Evolutionary conservation across 2,888 invertebrate species (phyloP).

Genomic region (Watsonalla cultraria): DNA sequence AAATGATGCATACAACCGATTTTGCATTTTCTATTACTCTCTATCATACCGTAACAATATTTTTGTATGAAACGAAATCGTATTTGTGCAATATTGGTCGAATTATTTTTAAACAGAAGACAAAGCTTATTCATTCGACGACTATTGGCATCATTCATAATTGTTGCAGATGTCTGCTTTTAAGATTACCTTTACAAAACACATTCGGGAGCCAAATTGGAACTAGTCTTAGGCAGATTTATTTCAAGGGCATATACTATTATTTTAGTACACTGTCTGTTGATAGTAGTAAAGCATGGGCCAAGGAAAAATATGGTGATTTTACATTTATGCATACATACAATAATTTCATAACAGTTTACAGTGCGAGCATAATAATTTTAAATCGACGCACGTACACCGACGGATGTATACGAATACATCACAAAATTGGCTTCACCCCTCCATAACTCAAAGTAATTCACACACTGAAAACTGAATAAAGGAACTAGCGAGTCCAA

Average conservation of each 20-base stretch:
- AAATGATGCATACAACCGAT: not conserved
- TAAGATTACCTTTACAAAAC: constrained; percentile 10
- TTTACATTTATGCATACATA: too few species aligned
- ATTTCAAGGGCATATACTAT: not conserved
- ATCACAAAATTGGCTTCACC: constrained; percentile 46
- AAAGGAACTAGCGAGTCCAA: constrained; percentile 56
- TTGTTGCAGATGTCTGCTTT: constrained; percentile 34
- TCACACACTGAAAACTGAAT: constrained; percentile 52
- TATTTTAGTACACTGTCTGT: too few species aligned
- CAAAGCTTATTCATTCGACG: constrained; percentile 42
- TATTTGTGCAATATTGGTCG: too few species aligned
- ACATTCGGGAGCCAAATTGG: not conserved
- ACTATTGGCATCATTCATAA: constrained; percentile 48
- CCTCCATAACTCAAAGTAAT: constrained; percentile 58
- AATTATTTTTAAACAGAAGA: constrained; percentile 48
- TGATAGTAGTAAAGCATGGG: not conserved
- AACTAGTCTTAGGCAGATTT: not conserved
- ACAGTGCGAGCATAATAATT: constrained; percentile 46
- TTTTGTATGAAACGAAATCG: too few species aligned
- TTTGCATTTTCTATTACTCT: too few species aligned
- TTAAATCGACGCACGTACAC: constrained; percentile 51
- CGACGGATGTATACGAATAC: constrained; percentile 70
- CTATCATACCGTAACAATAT: too few species aligned
- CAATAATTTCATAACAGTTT: constrained; percentile 25
- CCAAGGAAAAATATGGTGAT: not conserved